Base-by-base conservation (phyloP, 2,888 invertebrate genomes). In the Caenorhabditis sp. region DNA sequence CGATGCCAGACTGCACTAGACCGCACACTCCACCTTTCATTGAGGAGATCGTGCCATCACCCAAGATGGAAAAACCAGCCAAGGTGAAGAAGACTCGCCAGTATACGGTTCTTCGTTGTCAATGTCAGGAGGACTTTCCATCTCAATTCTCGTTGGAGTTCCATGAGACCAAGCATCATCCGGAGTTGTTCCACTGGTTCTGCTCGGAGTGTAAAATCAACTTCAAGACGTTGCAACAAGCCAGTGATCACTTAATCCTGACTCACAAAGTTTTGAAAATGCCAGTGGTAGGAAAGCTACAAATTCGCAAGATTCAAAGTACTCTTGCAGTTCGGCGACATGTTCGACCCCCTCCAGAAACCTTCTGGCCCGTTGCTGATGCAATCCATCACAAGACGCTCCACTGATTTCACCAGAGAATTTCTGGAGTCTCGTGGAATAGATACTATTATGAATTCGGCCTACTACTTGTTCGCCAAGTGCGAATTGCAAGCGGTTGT, bases 61-160 rank as follows among this genome's bases (percentile, higher is more conserved):
- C 7, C 14, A 22, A 31, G 24, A n/a, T 26, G 16, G 56, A 56
- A 0, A 26, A 19, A 10, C 31, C 22, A 7, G 38, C 38, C 0
- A 24, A 41, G 6, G 19, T 22, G 26, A 66, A 54, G 4, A 51
- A 44, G 31, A 31, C 64, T 10, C 70, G 79, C 2, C 70, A 79
- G 35, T 79, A 24, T n/a, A 28, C 79, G 16, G 64, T 79, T 63
- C 56, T 70, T 10, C 70, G 70, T 5, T 79, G 79, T 47, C 28
- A 44, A 16, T 79, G 79, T n/a, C 6, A 10, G 4, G 47, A 70
- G 12, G 51, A 38, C 5, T 70, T 79, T n/a, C 56, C 70, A 4
- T 79, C 79, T 10, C 63, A 79, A 12, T 79, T 79, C 19, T 63
- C 63, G 8, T n/a, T 79, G 19, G 79, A 79, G 38, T 51, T 64